These are phyloP conservation scores for Thaumetopoea pityocampa DNA, from an alignment of 1,140 invertebrate species.

Conservation along the genomic window DNA sequence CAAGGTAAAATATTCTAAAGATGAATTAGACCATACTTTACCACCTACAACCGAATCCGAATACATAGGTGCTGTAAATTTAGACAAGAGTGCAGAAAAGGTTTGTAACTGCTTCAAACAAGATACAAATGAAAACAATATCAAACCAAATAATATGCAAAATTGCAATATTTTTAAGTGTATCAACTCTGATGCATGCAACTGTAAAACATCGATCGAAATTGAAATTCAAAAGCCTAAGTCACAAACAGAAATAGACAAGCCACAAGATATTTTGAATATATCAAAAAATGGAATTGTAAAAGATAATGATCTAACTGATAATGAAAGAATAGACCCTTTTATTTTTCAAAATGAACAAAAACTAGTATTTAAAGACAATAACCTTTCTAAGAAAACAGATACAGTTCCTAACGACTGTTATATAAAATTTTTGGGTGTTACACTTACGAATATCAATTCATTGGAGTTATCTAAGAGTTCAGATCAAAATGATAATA, in stretches of 20 bases:
- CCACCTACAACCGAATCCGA: conserved; percentile 34
- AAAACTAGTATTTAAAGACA: conserved; percentile 13
- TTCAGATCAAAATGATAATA: background rate
- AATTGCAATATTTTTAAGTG: too few species aligned
- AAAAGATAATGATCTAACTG: too few species aligned
- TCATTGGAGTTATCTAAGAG: conserved; percentile 9
- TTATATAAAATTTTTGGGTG: conserved; percentile 52
- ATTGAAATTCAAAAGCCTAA: background rate
- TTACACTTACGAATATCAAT: conserved; percentile 35
- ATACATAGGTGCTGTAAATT: conserved; percentile 50
- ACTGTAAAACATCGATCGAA: conserved; percentile 12
- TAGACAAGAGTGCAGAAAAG: conserved; percentile 49
- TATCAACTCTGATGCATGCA: conserved; percentile 23
- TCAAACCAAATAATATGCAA: too few species aligned
- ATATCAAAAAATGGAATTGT: too few species aligned
- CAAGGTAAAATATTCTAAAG: too few species aligned
- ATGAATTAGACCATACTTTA: conserved; percentile 2
- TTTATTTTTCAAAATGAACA: too few species aligned
- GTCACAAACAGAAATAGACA: conserved; percentile 1
- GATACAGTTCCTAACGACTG: conserved; percentile 28
- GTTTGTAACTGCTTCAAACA: conserved; percentile 34
- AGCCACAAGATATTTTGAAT: background rate
- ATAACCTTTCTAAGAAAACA: conserved; percentile 24
- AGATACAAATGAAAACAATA: too few species aligned
- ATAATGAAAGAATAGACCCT: too few species aligned